Conservation (phyloP, 2,888 invertebrate species). For the Pseudeuparius sepicola region DNA sequence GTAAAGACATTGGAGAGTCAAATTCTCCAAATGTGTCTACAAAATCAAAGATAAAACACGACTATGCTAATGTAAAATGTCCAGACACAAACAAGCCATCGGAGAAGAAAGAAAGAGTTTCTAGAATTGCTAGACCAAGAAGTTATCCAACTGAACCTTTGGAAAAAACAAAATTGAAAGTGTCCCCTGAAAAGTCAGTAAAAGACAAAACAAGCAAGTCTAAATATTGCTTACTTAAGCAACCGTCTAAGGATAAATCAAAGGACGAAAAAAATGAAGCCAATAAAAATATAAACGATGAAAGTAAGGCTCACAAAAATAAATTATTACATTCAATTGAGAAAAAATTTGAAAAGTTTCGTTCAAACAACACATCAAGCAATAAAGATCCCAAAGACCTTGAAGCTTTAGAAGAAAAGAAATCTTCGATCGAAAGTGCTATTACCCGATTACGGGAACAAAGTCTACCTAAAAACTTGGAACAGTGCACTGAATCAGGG, state of each 20-base stretch:
- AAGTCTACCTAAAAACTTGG: constrained; percentile 49
- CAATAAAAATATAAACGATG: constrained; percentile 30
- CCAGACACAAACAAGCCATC: constrained; percentile 20
- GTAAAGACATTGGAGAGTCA: too few relatives aligned
- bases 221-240: constrained; percentile 29
- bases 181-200: constrained; percentile 47
- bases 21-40: constrained; percentile 6
- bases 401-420: constrained; percentile 27
- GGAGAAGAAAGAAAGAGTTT: constrained; percentile 35
- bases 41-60: constrained; percentile 22
- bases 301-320: constrained; percentile 36
- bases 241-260: constrained; percentile 26
- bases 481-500: constrained; percentile 50
- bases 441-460: constrained; percentile 54
- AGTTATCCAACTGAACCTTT: constrained; percentile 45
- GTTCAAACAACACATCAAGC: constrained; percentile 38
- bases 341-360: constrained; percentile 63
- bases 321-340: constrained; percentile 65
- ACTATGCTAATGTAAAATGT: constrained; percentile 31
- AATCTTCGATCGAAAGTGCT: constrained; percentile 44
- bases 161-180: constrained; percentile 16
- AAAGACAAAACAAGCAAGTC: constrained; percentile 42
- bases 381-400: constrained; percentile 35
- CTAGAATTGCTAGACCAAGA: constrained; percentile 46
- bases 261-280: constrained; percentile 31